Conservation (phyloP, 2,113 vertebrate species). For the Dasyprocta punctata region DNA sequence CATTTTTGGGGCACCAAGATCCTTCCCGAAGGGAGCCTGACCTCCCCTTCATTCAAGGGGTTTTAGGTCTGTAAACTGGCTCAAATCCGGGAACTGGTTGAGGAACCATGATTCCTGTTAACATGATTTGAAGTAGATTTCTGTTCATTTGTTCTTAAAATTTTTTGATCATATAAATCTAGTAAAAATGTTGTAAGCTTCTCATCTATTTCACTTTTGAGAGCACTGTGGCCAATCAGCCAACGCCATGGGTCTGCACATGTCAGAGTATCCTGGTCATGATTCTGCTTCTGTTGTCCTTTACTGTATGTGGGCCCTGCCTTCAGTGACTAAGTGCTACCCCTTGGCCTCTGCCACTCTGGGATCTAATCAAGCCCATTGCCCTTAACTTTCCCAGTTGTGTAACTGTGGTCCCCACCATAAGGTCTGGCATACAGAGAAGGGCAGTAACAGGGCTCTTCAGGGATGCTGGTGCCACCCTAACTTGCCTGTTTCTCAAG, state of each 20-base stretch:
- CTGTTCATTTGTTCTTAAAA: neutral
- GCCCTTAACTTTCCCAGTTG: neutral
- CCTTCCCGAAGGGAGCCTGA: neutral
- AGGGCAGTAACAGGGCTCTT: neutral
- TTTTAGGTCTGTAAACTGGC: neutral
- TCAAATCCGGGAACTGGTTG: neutral
- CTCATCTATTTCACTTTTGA: neutral
- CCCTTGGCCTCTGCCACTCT: neutral
- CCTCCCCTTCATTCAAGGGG: neutral
- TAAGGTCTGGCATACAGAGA: neutral
- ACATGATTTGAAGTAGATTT: neutral
- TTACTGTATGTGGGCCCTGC: neutral
- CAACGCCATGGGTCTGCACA: neutral
- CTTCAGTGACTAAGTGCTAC: neutral
- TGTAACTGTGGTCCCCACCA: neutral
- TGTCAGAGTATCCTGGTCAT: neutral
- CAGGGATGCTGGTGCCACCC: neutral
- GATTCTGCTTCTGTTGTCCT: neutral
- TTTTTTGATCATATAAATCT: neutral
- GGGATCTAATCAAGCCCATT: neutral
- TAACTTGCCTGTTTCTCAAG: neutral
- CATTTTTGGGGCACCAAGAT: neutral
- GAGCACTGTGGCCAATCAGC: neutral
- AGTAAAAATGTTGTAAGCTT: neutral
- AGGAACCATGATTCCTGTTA: neutral